Evolutionary conservation across 2,888 invertebrate species (phyloP).

Genomic region (Gastrophysa polygoni): DNA sequence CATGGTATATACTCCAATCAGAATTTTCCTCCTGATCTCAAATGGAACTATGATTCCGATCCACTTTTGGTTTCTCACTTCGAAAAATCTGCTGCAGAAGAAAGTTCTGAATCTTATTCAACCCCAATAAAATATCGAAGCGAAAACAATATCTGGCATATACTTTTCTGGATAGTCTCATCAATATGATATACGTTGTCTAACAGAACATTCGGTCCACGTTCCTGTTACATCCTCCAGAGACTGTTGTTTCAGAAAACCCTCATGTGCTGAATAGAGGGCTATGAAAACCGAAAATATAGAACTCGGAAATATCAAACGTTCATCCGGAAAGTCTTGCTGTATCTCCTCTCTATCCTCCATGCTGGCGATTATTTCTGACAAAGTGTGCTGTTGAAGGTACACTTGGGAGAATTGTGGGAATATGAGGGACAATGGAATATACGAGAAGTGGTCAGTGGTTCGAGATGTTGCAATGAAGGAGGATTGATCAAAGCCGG

Average conservation of each 20-base stretch:
- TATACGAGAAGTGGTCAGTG: constrained; percentile 8
- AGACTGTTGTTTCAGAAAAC: constrained; percentile 47
- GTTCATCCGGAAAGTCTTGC: constrained; percentile 41
- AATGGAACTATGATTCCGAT: too few relatives aligned
- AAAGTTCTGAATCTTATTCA: background rate
- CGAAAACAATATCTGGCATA: background rate
- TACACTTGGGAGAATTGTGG: background rate
- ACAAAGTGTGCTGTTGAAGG: constrained; percentile 17
- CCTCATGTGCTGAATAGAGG: constrained; percentile 44
- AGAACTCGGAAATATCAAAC: constrained; percentile 40
- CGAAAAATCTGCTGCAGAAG: background rate
- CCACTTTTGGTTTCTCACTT: too few relatives aligned
- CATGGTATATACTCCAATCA: too few relatives aligned
- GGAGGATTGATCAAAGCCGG: too few relatives aligned
- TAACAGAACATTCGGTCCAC: constrained; percentile 36
- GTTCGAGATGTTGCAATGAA: too few relatives aligned
- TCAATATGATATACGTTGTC: background rate
- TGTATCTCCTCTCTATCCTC: constrained; percentile 27
- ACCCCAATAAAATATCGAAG: background rate
- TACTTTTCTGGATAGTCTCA: background rate
- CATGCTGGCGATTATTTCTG: constrained; percentile 21
- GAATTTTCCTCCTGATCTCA: background rate
- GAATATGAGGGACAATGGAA: background rate
- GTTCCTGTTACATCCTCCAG: constrained; percentile 44
- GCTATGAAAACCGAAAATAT: constrained; percentile 46